These are phyloP conservation scores for Horisme vitalbata DNA, from an alignment of 2,888 invertebrate species.

Conservation along the genomic window DNA sequence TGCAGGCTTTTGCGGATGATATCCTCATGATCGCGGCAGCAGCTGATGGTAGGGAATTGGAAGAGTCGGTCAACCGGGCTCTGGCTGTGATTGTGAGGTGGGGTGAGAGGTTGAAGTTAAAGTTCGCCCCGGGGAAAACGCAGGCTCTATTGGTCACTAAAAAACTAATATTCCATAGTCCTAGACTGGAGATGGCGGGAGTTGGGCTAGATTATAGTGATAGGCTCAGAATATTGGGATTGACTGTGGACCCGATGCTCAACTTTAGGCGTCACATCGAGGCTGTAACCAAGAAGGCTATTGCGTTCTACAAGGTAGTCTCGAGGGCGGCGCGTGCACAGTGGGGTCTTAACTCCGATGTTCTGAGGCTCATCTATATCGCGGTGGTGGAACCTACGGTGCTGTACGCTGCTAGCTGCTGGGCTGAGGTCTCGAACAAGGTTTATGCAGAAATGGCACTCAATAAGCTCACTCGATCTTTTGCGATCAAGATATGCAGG, in stretches of 20 bases:
- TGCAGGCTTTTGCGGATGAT: not conserved
- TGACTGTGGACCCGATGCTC: conserved; percentile 14
- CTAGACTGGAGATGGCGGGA: conserved; percentile 13
- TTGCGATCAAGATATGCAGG: conserved; percentile 3
- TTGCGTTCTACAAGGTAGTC: conserved; percentile 1
- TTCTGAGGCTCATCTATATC: conserved; percentile 1
- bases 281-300: not conserved
- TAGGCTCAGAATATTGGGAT: conserved; percentile 16
- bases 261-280: not conserved
- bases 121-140: conserved; percentile 25
- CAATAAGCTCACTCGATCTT: not conserved
- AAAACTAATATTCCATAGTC: conserved; percentile 13
- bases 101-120: conserved; percentile 7
- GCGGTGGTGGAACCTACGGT: conserved; percentile 8
- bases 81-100: conserved; percentile 12
- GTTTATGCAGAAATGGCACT: not conserved
- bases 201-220: not conserved
- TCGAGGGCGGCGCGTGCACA: conserved; percentile 3
- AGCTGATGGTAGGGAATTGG: not conserved
- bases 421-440: not conserved
- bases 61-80: not conserved
- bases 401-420: conserved; percentile 5
- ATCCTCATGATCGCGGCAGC: not conserved
- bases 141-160: conserved; percentile 20
- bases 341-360: conserved; percentile 11